These are phyloP conservation scores for Paradoxurus hermaphroditus DNA, from an alignment of 2,113 vertebrate species.

Conservation along the genomic window DNA sequence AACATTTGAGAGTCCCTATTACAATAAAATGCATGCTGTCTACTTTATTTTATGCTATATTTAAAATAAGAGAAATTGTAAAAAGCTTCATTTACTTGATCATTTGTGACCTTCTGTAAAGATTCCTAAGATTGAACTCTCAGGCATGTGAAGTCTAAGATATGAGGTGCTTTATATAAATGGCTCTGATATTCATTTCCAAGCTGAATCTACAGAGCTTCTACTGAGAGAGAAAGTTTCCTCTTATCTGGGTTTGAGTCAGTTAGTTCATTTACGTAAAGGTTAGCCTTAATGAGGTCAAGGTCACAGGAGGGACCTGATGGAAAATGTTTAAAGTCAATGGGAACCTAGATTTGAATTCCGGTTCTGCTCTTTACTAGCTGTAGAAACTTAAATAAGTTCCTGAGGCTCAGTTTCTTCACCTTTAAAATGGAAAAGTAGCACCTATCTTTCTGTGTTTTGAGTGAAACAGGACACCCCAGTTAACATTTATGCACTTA, in stretches of 20 bases:
- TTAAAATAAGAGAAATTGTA: slow-evolving; percentile 62
- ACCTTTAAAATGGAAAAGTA: background rate
- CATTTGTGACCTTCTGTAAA: background rate
- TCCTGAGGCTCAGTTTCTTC: background rate
- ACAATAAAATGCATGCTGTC: slow-evolving; percentile 50
- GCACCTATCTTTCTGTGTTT: background rate
- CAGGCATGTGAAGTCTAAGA: background rate
- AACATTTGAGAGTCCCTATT: slow-evolving; percentile 44
- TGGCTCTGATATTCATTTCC: slow-evolving; percentile 7
- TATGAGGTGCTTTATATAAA: background rate
- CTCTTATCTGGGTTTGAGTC: background rate
- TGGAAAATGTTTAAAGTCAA: slow-evolving; percentile 21
- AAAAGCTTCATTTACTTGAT: slow-evolving; percentile 39
- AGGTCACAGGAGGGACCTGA: background rate
- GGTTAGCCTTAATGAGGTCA: background rate
- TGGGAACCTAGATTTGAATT: background rate
- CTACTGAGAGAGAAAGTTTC: background rate
- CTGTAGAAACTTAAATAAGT: background rate
- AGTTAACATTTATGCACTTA: background rate
- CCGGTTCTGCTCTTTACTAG: background rate
- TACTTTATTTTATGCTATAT: slow-evolving; percentile 50
- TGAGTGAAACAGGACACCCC: background rate
- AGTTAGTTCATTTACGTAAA: slow-evolving; percentile 34
- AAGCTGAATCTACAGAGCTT: background rate
- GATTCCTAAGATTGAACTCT: slow-evolving; percentile 2